Evolutionary conservation across 2,888 invertebrate species (phyloP), one percentile per base, ranked within the genome.

Genomic region (Vandiemenella viatica): DNA sequence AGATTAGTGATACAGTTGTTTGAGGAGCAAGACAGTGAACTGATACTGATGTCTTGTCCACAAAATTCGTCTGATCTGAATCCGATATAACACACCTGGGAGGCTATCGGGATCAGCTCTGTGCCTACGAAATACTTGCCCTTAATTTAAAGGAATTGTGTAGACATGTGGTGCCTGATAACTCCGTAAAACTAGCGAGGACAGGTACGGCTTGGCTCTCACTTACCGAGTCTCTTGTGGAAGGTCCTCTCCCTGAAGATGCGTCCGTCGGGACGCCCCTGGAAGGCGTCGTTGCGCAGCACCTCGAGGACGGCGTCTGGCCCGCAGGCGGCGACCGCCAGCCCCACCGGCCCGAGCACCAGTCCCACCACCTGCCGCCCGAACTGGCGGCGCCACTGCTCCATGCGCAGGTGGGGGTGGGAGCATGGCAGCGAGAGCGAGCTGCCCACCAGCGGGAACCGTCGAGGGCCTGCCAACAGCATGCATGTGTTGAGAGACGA

Each of bases 391-490:
- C 50, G 43, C 50, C 50, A 45, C 40, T 53, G 43, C 17, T 49
- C 53, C 50, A 56, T 48, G 16, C 41, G 48, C n/a, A 51, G 46
- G 38, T 55, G 55, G 21, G 55, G 45, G 37, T 55, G 47, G 6
- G 37, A 42, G 3, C 44, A 42, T n/a, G 53, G 48, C 7, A 55
- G 22, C 21, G 51, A 55, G 1, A 52, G 56, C 10, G 53, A 21
- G 18, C 48, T 50, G 8, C 58, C 58, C 17, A 58, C 18, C 7
- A 56, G 8, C 8, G 58, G 58, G 19, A 55, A 16, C 19, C 53
- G 50, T 16, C 49, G 50, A 5, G 55, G 58, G 6, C 57, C 58
- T 57, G 45, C n/a, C n/a, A n/a, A n/a, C n/a, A n/a, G n/a, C n/a
- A n/a, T n/a, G n/a, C n/a, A n/a, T n/a, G n/a, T n/a, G n/a, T n/a